Evolutionary conservation across 2,113 vertebrate genomes (phyloP).

Genomic region (Cervus canadensis): DNA sequence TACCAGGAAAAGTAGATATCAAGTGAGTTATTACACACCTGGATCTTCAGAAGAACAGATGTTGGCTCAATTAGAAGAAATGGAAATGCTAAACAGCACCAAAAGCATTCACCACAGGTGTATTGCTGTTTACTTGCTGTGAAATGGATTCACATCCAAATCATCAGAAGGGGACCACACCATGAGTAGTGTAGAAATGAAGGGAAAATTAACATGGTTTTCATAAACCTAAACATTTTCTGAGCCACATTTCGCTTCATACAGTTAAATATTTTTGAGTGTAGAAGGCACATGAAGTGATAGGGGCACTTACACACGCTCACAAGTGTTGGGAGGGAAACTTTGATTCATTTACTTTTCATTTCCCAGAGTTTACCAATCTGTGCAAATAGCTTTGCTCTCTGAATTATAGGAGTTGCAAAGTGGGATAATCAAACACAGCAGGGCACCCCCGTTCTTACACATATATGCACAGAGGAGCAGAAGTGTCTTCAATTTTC

Average conservation of each 20-base stretch:
- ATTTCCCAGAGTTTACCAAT: background rate
- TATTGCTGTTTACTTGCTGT: constrained; percentile 12
- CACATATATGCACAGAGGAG: background rate
- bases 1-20: background rate
- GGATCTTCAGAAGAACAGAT: constrained; percentile 56
- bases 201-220: background rate
- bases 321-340: background rate
- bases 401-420: background rate
- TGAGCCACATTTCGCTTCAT: background rate
- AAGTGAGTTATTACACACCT: constrained; percentile 20
- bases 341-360: background rate
- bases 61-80: constrained; percentile 34
- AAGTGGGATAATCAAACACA: background rate
- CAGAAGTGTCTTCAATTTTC: background rate
- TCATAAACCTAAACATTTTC: background rate
- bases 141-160: background rate
- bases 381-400: background rate
- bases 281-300: background rate
- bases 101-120: constrained; percentile 25
- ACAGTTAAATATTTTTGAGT: background rate
- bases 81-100: constrained; percentile 37
- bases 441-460: background rate
- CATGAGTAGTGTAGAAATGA: background rate
- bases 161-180: background rate
- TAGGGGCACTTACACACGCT: background rate